Conservation (phyloP, 2,113 vertebrate species). For the Thinocorus orbignyianus region DNA sequence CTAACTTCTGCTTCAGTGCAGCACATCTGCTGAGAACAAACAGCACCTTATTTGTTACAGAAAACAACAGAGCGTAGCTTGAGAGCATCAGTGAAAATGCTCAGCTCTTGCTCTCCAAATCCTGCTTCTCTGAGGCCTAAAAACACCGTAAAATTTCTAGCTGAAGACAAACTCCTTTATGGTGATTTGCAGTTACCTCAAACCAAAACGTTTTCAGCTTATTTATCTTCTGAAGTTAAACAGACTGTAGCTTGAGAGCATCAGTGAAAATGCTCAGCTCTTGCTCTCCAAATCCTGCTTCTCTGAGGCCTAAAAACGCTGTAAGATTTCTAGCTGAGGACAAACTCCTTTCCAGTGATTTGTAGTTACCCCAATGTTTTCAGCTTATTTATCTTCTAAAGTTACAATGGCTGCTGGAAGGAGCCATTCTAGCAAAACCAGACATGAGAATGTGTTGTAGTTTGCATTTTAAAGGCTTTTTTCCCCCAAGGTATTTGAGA, state of each 20-base stretch:
- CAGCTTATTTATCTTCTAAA: background rate
- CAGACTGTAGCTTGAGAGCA: accelerated
- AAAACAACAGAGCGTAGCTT: background rate
- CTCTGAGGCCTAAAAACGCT: background rate
- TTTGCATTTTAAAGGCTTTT: background rate
- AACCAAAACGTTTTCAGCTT: background rate
- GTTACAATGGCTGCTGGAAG: background rate
- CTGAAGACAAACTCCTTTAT: background rate
- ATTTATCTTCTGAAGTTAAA: background rate
- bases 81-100: background rate
- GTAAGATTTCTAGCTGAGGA: background rate
- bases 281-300: background rate
- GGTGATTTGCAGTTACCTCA: background rate
- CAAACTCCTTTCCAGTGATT: background rate
- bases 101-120: background rate
- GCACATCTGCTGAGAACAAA: background rate
- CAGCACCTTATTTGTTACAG: background rate
- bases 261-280: background rate
- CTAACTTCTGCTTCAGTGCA: background rate
- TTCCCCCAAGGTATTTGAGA: background rate
- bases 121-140: background rate
- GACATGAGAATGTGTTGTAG: background rate
- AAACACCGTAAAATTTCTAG: background rate
- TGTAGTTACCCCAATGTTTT: background rate
- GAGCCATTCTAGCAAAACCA: background rate